Evolutionary conservation across 53 echinoderm and acorn worm species (phyloP), one percentile per base, ranked within the genome.

Genomic region (Echinometra lucunter): DNA sequence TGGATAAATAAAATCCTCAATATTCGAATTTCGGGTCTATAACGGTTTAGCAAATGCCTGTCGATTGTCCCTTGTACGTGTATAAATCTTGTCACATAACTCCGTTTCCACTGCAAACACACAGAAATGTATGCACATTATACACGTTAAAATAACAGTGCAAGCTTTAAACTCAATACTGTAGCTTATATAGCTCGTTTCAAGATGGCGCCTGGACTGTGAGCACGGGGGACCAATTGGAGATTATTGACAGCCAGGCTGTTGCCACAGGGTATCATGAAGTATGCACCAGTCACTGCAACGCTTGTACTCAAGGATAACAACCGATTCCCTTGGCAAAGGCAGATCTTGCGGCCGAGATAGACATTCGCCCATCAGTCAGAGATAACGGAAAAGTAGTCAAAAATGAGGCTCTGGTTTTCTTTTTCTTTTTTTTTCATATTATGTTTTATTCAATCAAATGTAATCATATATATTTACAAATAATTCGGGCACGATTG

Each of bases 271-370:
- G 91, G 69, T 91, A 45, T 91, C 91, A 91, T 91, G 44, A 91
- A 91, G 91, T 45, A 70, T 91, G 69, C 91, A 91, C 67, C 70
- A 91, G 91, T 70, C 91, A 91, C 69, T 69, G 91, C 91, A 45
- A 9, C 45, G 21, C 45, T 69, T 69, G 69, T 89, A 60, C 89
- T 16, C 44, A 67, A 91, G 69, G 70, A 91, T 45, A 91, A 91
- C 91, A 91, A 12, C 35, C 91, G 45, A 25, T 16, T 91, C 91
- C 91, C 69, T 89, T 17, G n/a, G 25, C 72, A 70, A 67, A n/a
- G 91, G 28, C 28, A 44, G 69, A 91, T 91, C 91, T 66, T 66
- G 16, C 66, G 91, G 58, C 35, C 37, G 89, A 90, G 90, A 90
- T 40, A 53, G 37, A 66, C 91, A 25, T 63, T 42, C 23, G 38